phyloP scores from a whole-genome alignment of 1,140 invertebrate species.

The Oscheius sp. region DNA sequence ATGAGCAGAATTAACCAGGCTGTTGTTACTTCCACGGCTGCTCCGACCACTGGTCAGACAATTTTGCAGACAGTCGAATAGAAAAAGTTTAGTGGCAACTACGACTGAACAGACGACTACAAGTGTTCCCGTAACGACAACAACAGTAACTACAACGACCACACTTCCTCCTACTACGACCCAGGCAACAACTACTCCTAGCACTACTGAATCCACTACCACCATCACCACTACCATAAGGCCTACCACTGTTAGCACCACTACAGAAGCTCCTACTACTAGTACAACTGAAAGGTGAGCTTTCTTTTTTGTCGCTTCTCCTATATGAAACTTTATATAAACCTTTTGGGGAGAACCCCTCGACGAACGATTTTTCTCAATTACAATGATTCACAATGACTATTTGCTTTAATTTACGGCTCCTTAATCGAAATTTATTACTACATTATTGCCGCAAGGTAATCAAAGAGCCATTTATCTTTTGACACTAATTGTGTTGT shows the following conservation, averaged over 20 bases:
- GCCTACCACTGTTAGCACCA: background rate
- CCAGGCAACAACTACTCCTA: background rate
- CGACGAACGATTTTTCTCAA: too few relatives aligned
- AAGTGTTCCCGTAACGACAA: background rate
- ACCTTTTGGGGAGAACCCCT: too few relatives aligned
- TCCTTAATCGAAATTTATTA: too few relatives aligned
- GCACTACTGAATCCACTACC: background rate
- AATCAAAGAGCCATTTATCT: too few relatives aligned
- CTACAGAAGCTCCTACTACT: background rate
- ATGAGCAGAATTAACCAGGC: background rate
- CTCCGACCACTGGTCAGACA: background rate
- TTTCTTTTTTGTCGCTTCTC: too few relatives aligned
- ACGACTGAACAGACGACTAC: background rate
- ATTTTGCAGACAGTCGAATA: background rate
- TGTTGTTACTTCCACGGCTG: background rate
- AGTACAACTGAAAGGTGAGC: too few relatives aligned
- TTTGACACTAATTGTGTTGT: too few relatives aligned
- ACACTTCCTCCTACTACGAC: background rate
- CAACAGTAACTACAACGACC: background rate
- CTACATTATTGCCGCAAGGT: too few relatives aligned
- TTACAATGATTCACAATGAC: too few relatives aligned
- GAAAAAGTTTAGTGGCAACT: background rate
- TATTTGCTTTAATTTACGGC: too few relatives aligned
- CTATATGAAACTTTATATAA: too few relatives aligned
- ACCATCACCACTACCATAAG: background rate